Percentiles rank a stretch among this genome's conserved stretches.
These are phyloP conservation scores for Aegithalos caudatus DNA, from an alignment of 2,113 vertebrate species.

Conservation along the genomic window DNA sequence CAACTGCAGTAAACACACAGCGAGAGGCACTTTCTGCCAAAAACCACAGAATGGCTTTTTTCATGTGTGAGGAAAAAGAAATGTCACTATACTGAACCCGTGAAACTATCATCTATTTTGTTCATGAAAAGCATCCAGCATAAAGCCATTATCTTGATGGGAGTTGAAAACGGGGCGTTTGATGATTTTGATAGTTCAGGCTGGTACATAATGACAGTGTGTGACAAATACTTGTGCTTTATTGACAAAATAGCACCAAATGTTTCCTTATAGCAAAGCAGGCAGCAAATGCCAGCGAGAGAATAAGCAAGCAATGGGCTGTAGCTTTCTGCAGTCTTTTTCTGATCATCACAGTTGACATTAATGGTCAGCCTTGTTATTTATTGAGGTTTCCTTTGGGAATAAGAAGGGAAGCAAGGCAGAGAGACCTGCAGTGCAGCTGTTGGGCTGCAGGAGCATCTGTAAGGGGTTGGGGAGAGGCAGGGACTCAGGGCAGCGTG, in stretches of 20 bases:
- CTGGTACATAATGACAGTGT: background rate
- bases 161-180: background rate
- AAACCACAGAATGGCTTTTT: constrained; percentile 44
- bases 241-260: constrained; percentile 46
- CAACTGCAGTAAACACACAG: constrained; percentile 46
- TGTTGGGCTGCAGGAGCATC: background rate
- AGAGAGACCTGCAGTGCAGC: background rate
- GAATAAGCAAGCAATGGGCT: background rate
- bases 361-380: background rate
- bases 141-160: constrained; percentile 10
- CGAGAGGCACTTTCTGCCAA: background rate
- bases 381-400: background rate
- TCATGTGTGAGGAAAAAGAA: constrained; percentile 12
- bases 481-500: fast-evolving
- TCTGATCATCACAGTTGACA: background rate
- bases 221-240: constrained; percentile 34
- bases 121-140: background rate
- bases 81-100: constrained; percentile 13
- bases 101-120: background rate
- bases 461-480: background rate
- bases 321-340: background rate
- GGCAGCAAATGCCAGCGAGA: background rate
- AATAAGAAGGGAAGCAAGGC: background rate
- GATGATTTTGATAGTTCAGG: constrained; percentile 2
- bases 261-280: background rate